phyloP scores from a whole-genome alignment of 2,797 vertebrate genomes.

The Erethizon dorsatum region DNA sequence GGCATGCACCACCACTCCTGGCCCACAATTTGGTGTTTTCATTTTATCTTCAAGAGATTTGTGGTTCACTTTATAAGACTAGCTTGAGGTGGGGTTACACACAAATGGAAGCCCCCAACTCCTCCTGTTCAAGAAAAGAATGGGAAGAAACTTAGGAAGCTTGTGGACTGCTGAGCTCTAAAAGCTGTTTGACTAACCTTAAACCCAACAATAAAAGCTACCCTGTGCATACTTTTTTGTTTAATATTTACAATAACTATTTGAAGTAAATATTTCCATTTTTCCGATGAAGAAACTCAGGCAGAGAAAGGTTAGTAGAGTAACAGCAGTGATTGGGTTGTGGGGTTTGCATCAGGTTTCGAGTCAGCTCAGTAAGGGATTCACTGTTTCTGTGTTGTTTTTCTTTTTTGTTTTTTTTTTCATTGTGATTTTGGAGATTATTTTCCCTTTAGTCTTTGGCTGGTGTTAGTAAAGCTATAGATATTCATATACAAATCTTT shows the following conservation, averaged over 20 bases:
- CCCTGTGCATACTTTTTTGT: background rate
- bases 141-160: background rate
- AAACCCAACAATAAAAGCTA: constrained; percentile 5
- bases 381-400: background rate
- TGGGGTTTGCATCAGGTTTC: constrained; percentile 28
- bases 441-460: background rate
- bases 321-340: background rate
- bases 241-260: constrained; percentile 7
- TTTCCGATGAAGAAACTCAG: constrained; percentile 19
- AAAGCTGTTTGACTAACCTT: constrained; percentile 10
- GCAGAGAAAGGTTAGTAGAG: background rate
- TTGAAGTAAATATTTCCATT: constrained; percentile 56
- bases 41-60: constrained; percentile 43
- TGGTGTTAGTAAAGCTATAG: background rate
- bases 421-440: background rate
- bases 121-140: background rate
- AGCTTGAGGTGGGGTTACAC: background rate
- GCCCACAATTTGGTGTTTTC: background rate
- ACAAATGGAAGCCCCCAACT: background rate
- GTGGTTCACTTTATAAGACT: constrained; percentile 5
- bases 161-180: constrained; percentile 6
- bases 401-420: background rate
- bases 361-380: background rate
- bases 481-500: background rate
- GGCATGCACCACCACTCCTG: background rate